Conservation (phyloP, 2,113 vertebrate species). For the Meles meles region DNA sequence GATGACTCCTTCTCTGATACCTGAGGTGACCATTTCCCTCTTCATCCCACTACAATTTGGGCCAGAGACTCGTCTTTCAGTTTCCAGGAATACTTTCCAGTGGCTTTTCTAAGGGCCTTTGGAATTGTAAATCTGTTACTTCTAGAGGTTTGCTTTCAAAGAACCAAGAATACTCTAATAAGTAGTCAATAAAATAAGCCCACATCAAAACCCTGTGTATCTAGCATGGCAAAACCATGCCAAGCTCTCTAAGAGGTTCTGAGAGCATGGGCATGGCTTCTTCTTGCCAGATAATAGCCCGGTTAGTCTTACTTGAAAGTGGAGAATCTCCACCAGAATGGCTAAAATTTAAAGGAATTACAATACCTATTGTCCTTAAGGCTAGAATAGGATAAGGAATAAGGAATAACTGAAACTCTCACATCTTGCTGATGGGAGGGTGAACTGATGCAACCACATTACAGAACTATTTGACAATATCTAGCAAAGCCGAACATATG, state of each 20-base stretch:
- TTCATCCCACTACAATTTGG: not conserved
- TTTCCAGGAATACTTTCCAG: not conserved
- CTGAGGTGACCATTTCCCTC: not conserved
- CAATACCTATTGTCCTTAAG: not conserved
- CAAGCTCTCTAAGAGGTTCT: not conserved
- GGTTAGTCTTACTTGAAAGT: not conserved
- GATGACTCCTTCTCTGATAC: not conserved
- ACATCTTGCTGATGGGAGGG: not conserved
- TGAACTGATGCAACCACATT: not conserved
- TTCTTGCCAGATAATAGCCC: not conserved
- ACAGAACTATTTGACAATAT: slow-evolving; percentile 1
- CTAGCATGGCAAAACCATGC: not conserved
- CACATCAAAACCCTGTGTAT: not conserved
- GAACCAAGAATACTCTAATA: not conserved
- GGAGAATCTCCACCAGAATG: not conserved
- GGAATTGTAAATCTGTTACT: not conserved
- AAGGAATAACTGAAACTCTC: not conserved
- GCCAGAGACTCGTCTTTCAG: not conserved
- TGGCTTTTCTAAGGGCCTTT: not conserved
- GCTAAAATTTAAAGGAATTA: not conserved
- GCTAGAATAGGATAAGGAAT: not conserved
- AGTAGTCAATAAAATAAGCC: not conserved
- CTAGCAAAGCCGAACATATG: not conserved
- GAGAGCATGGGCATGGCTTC: not conserved
- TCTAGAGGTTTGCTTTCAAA: not conserved